Evolutionary conservation across 2,888 invertebrate species (phyloP).

Genomic region (Sarcophaga variegata): DNA sequence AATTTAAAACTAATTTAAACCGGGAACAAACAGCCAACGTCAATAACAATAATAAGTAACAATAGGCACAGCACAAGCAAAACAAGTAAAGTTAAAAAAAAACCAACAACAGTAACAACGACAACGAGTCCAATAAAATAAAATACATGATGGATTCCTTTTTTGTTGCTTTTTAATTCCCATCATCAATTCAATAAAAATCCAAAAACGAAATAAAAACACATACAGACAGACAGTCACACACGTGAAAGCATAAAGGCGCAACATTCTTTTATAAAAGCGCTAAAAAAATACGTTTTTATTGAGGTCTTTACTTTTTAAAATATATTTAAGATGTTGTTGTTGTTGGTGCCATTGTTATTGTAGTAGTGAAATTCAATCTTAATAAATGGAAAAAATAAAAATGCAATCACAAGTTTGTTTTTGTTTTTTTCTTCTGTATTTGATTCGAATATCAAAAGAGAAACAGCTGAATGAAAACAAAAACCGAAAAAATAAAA

Average conservation of each 20-base stretch:
- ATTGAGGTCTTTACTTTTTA: constrained; percentile 56
- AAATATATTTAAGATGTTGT: constrained; percentile 35
- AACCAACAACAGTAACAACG: background rate
- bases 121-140: constrained; percentile 2
- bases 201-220: constrained; percentile 19
- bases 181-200: constrained; percentile 63
- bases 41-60: constrained; percentile 33
- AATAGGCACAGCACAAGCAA: constrained; percentile 7
- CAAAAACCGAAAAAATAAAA: constrained; percentile 40
- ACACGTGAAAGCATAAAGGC: constrained; percentile 28
- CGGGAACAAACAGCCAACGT: constrained; percentile 42
- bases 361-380: constrained; percentile 46
- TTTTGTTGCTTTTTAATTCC: constrained; percentile 56
- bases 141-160: constrained; percentile 57
- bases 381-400: constrained; percentile 38
- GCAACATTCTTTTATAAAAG: constrained; percentile 57
- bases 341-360: constrained; percentile 22
- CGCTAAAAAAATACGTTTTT: constrained; percentile 63
- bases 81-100: background rate
- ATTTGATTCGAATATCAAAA: constrained; percentile 29
- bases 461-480: constrained; percentile 45
- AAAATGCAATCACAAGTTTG: constrained; percentile 52
- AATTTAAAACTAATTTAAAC: constrained; percentile 68
- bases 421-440: constrained; percentile 5
- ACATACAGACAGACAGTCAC: background rate